phyloP scores from a whole-genome alignment of 2,888 invertebrate species.

The Barypeithes pellucidus region DNA sequence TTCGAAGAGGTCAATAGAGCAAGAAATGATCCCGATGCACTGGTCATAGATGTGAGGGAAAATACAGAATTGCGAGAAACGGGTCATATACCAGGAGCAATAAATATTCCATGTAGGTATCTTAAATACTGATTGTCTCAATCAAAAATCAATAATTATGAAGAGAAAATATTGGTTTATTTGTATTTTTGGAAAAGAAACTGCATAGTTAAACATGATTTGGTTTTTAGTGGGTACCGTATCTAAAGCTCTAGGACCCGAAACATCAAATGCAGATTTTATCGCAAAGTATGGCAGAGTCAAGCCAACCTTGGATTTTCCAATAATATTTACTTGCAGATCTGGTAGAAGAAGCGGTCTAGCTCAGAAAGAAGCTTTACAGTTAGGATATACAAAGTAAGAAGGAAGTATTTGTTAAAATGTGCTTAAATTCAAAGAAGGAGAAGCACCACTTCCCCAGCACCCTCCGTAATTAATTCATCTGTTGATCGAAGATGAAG shows the following conservation, averaged over 20 bases:
- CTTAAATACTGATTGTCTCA: constrained; percentile 62
- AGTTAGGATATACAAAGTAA: constrained; percentile 77
- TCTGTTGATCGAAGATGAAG: too few relatives aligned
- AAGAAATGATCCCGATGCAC: constrained; percentile 34
- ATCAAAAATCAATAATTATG: too few relatives aligned
- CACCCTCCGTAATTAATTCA: too few relatives aligned
- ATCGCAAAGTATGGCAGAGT: constrained; percentile 72
- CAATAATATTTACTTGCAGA: constrained; percentile 81
- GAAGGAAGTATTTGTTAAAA: constrained; percentile 52
- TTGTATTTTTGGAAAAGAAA: too few relatives aligned
- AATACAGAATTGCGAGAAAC: constrained; percentile 26
- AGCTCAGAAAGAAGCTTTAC: constrained; percentile 75
- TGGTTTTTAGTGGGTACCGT: constrained; percentile 73
- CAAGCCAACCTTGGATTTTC: constrained; percentile 75
- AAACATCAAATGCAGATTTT: constrained; percentile 73
- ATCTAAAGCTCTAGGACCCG: constrained; percentile 66
- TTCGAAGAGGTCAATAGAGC: constrained; percentile 39
- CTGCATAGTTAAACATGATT: too few relatives aligned
- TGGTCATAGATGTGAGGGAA: constrained; percentile 48
- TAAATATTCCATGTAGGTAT: constrained; percentile 44
- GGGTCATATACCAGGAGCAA: constrained; percentile 39
- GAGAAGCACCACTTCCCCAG: too few relatives aligned
- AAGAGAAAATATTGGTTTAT: too few relatives aligned
- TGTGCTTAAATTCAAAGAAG: too few relatives aligned
- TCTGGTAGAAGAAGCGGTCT: constrained; percentile 78